Evolutionary conservation across 2,797 vertebrate genomes (phyloP), one percentile per base, ranked within the genome.

Genomic region (Paguma larvata): DNA sequence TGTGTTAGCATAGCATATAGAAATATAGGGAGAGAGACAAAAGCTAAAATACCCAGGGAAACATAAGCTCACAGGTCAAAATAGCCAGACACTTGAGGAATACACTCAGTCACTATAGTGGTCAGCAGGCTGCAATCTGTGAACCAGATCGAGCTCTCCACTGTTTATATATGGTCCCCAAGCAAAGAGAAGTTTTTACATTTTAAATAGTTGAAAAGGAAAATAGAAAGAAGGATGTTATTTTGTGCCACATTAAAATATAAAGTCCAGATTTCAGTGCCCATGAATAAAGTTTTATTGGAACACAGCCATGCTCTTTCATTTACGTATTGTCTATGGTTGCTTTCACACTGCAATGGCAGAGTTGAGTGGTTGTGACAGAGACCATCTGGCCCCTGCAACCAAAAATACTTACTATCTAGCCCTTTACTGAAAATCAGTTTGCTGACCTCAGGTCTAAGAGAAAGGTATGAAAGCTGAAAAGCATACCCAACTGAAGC

Each of bases 181-280:
- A 82, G 44, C 18, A 38, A 16, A 48, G 14, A 41, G 14, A 56
- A 13, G 13, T 65, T 86, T 89, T 38, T 84, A 25, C 6, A 46
- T 83, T 91, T 78, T 62, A 73, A 73, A 67, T 82, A 19, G 7
- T 41, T 75, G 34, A 78, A 78, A 62, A 85, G 44, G 46, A 84
- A 77, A 84, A 67, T 41, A 92, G 46, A 72, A 80, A 59, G 13
- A 87, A 87, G 25, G 23, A 68, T 12, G 72, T 19, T 59, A 30
- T 92, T 94, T 79, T 56, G 62, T 56, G 48, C 84, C 51, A 86
- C 23, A 72, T 93, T 96, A 70, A 90, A 90, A 77, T 44, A 65
- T 5, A 53, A 94, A 65, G 91, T 77, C 88, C 2, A 51, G 30
- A 80, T 80, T 91, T 75, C 12, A 48, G 27, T 91, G 70, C 38